Conservation (phyloP, 1,140 invertebrate genomes). For the Atta cephalotes region DNA sequence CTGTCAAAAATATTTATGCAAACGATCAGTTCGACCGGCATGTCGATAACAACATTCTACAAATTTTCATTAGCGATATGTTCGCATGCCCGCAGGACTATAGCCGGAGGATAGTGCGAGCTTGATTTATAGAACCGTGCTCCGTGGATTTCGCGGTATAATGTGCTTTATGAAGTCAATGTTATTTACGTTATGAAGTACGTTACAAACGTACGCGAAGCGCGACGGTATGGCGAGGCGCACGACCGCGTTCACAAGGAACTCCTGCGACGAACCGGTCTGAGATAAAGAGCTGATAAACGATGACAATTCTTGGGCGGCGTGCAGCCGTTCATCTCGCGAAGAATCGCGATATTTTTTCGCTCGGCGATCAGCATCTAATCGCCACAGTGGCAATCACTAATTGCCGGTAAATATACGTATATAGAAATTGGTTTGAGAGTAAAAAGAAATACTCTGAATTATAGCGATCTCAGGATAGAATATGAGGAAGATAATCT, state of each 20-base stretch:
- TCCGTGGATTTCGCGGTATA: conserved; percentile 65
- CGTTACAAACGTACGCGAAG: conserved; percentile 10
- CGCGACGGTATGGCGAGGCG: conserved; percentile 20
- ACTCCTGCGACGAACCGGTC: conserved; percentile 67
- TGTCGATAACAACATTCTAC: conserved; percentile 65
- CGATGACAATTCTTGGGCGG: conserved; percentile 5
- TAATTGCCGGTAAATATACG: conserved; percentile 42
- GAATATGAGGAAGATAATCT: conserved; percentile 39
- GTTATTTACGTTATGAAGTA: conserved; percentile 58
- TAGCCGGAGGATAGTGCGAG: conserved; percentile 22
- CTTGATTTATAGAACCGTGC: conserved; percentile 66
- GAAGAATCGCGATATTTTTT: conserved; percentile 38
- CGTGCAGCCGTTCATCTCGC: neutral
- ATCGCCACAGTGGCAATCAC: neutral
- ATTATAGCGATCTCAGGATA: conserved; percentile 17
- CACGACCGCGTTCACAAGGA: conserved; percentile 11
- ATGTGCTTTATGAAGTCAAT: conserved; percentile 66
- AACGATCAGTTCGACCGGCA: conserved; percentile 24
- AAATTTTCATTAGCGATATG: conserved; percentile 71
- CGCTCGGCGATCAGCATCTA: neutral
- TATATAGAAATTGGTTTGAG: conserved; percentile 18
- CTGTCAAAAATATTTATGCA: conserved; percentile 22
- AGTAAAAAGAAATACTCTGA: conserved; percentile 44
- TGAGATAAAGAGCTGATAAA: conserved; percentile 62
- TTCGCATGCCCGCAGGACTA: conserved; percentile 18